These are phyloP conservation scores for Medauroidea extradentata DNA, from an alignment of 1,140 invertebrate genomes.

Conservation along the genomic window DNA sequence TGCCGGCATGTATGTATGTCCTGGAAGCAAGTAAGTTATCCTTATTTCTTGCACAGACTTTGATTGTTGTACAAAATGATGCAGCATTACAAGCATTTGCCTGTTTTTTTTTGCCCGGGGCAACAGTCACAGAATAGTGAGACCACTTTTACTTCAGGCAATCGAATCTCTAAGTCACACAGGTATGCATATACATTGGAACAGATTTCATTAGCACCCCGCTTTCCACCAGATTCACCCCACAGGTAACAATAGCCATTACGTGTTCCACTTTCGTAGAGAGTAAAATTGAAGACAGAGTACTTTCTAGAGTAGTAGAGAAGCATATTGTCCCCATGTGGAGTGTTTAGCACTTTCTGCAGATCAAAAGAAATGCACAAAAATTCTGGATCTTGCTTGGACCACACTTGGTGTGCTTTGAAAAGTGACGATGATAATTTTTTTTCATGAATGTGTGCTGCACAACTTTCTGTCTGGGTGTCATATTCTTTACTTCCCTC, in stretches of 20 bases:
- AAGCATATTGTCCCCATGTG: slow-evolving; percentile 25
- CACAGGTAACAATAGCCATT: slow-evolving; percentile 6
- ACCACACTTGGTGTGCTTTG: slow-evolving; percentile 17
- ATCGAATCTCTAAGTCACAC: slow-evolving; percentile 13
- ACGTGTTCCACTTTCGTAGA: slow-evolving; percentile 3
- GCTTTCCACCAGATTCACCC: slow-evolving; percentile 1
- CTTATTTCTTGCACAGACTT: slow-evolving; percentile 11
- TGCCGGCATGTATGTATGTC: slow-evolving; percentile 28
- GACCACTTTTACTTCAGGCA: slow-evolving; percentile 8
- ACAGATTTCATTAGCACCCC: slow-evolving; percentile 10
- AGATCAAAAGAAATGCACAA: slow-evolving; percentile 27
- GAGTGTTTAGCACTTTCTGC: slow-evolving; percentile 32
- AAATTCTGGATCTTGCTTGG: slow-evolving; percentile 12
- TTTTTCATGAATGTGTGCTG: slow-evolving; percentile 20
- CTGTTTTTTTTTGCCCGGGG: slow-evolving; percentile 30
- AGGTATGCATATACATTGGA: slow-evolving; percentile 22
- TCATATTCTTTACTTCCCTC: slow-evolving; percentile 17
- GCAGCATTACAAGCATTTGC: slow-evolving; percentile 19
- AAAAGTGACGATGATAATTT: slow-evolving; percentile 17
- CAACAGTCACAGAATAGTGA: slow-evolving; percentile 25
- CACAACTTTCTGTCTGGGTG: slow-evolving; percentile 7
- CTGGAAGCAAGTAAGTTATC: slow-evolving; percentile 26
- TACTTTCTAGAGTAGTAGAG: slow-evolving; percentile 15
- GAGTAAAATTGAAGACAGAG: slow-evolving; percentile 1
- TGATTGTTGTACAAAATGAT: slow-evolving; percentile 16